Evolutionary conservation across 2,113 vertebrate genomes (phyloP).

Genomic region (Nannobrachium achirus): DNA sequence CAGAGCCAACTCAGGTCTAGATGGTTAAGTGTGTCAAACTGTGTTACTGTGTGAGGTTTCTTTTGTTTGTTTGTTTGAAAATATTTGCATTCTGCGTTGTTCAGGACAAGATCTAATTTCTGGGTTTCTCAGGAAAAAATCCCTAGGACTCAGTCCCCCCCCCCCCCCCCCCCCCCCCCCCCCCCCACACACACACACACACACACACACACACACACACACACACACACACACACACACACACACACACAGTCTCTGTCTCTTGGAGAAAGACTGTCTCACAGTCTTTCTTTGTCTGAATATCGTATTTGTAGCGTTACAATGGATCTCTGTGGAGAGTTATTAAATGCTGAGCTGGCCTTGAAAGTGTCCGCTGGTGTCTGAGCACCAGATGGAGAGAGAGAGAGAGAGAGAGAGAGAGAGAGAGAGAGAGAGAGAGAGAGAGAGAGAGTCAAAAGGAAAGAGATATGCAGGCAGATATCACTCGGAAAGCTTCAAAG

Average conservation of each 20-base stretch:
- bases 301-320: conserved; percentile 51
- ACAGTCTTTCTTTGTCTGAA: conserved; percentile 29
- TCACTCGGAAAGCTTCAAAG: conserved; percentile 63
- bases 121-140: too few relatives aligned
- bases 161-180: conserved; percentile 6
- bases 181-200: too few relatives aligned
- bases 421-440: background rate
- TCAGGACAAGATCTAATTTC: too few relatives aligned
- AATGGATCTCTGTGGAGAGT: conserved; percentile 55
- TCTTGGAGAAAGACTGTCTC: conserved; percentile 7
- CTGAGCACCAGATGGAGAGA: conserved; percentile 54
- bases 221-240: too few relatives aligned
- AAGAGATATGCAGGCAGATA: conserved; percentile 30
- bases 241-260: background rate
- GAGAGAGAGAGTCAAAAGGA: conserved; percentile 14
- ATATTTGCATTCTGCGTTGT: too few relatives aligned
- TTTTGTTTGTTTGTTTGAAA: too few relatives aligned
- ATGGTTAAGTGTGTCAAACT: too few relatives aligned
- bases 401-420: background rate
- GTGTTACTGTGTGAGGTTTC: too few relatives aligned
- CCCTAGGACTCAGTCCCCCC: too few relatives aligned
- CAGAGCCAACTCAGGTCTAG: too few relatives aligned
- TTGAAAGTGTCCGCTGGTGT: conserved; percentile 53
- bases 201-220: too few relatives aligned
- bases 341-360: conserved; percentile 55